These are phyloP conservation scores for Discoglossus pictus DNA, from an alignment of 2,797 vertebrate species.

Conservation along the genomic window DNA sequence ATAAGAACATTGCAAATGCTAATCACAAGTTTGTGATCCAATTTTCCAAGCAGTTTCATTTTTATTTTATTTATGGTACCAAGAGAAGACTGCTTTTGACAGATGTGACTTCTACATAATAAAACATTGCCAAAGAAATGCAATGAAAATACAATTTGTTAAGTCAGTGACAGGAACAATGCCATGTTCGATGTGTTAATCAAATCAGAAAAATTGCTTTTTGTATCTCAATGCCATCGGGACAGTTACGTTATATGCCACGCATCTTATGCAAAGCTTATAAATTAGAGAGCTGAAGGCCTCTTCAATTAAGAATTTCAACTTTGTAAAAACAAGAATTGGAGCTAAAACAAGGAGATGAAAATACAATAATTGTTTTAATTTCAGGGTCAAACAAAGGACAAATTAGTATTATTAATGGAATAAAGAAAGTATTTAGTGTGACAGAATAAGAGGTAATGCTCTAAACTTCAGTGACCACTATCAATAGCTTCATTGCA, in stretches of 20 bases:
- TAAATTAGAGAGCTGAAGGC: conserved; percentile 27
- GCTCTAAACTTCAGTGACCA: too few species aligned
- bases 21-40: conserved; percentile 46
- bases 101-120: conserved; percentile 49
- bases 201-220: conserved; percentile 51
- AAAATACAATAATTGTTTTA: not conserved
- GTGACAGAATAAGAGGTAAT: too few species aligned
- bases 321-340: not conserved
- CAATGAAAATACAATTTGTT: conserved; percentile 51
- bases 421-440: too few species aligned
- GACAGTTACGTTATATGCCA: conserved; percentile 23
- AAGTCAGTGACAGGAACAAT: conserved; percentile 45
- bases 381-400: too few species aligned
- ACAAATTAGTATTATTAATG: too few species aligned
- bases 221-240: conserved; percentile 49
- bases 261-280: conserved; percentile 25
- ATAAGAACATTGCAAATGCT: conserved; percentile 41
- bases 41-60: conserved; percentile 49
- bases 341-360: not conserved
- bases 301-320: conserved; percentile 39
- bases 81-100: conserved; percentile 45
- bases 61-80: conserved; percentile 48
- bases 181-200: conserved; percentile 50
- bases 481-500: too few species aligned
- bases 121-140: conserved; percentile 52